Evolutionary conservation across 2,113 vertebrate species (phyloP), one percentile per base, ranked within the genome.

Genomic region (Neotoma lepida): DNA sequence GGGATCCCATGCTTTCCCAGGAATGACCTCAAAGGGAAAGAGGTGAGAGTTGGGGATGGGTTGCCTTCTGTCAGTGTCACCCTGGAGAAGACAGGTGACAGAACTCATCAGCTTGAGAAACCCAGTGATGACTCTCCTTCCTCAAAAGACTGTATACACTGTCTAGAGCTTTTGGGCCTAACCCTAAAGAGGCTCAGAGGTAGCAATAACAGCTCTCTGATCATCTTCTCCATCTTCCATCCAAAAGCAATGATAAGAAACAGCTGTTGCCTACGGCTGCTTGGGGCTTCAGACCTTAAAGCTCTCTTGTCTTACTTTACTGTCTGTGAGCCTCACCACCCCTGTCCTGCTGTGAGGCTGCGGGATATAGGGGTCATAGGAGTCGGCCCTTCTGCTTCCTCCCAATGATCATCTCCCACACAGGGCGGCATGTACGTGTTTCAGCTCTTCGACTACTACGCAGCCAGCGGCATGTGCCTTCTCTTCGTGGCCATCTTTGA

Each of bases 371-470:
- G 78, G n/a, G 13, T 15, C 12, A 7, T 3, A 14, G 84, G 77
- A 44, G 9, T 24, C 1, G 28, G 9, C 46, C 58, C 73, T 10
- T 91, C 93, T 90, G 87, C 33, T 0, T 66, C 56, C 70, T 86
- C 26, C 28, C 44, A 15, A 26, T n/a, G n/a, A 17, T 58, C 82
- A 9, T 70, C 84, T 88, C 89, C 94, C 15, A n/a, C 12, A 2
- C 98, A 99, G 99, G 99, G 99, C n/a, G 99, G 99, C 74, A 99
- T 99, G 99, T 99, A 99, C 8, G 96, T 99, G 89, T 99, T 99
- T 97, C 99, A 99, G 98, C 98, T 99, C 88, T 99, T 99, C 95
- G 99, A 99, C 97, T 99, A 99, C 97, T 99, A 99, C 5, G 99
- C 99, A 61, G 99, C 99, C 98, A 99, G 99, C 61, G 99, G 99